Base-by-base conservation (phyloP, 23 tunicate genomes). In the Diplosoma virens region DNA sequence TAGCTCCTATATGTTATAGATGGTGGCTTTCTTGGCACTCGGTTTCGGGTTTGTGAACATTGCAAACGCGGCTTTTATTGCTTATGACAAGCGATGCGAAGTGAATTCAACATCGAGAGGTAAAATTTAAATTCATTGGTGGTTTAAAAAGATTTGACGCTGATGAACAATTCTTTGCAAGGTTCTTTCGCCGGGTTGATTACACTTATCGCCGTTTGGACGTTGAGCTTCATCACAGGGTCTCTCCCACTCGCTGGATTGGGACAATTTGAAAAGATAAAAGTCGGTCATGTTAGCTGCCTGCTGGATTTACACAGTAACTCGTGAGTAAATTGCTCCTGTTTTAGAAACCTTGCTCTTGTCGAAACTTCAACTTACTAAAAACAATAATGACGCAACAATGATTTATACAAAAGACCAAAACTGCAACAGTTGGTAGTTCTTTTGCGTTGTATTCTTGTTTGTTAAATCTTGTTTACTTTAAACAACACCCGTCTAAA, bases 241-340 rank as follows among this genome's bases (percentile, higher is more conserved):
- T 59, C 75, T n/a, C 74, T 82, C 0, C 95, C 95, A 0, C 50
- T 50, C 5, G 33, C 82, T 29, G 95, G 95, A 20, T 50, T 88
- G 28, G 95, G 95, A n/a, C 25, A 77, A 32, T 88, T 77, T 36
- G 88, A 79, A 7, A 32, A 30, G 66, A 73, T 69, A n/a, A 69
- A 30, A 4, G 68, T 60, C 24, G 30, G 67, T 33, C 65, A 71
- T 52, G 84, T 78, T 52, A 75, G 61, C 21, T 88, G 95, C 59
- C 76, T 88, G 25, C 22, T 88, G 9, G 88, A 88, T 47, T 48
- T 77, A 28, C 34, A 59, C 11, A 27, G 52, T 2, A 25, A 45
- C 29, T 72, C 59, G 37, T 55, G 20, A 55, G 63, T 55, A 14
- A 14, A 55, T 4, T 6, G 24, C 25, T 4, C 25, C 18, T 61